These are phyloP conservation scores for Larimichthys polyactis DNA, from an alignment of 2,113 vertebrate genomes.

Conservation along the genomic window DNA sequence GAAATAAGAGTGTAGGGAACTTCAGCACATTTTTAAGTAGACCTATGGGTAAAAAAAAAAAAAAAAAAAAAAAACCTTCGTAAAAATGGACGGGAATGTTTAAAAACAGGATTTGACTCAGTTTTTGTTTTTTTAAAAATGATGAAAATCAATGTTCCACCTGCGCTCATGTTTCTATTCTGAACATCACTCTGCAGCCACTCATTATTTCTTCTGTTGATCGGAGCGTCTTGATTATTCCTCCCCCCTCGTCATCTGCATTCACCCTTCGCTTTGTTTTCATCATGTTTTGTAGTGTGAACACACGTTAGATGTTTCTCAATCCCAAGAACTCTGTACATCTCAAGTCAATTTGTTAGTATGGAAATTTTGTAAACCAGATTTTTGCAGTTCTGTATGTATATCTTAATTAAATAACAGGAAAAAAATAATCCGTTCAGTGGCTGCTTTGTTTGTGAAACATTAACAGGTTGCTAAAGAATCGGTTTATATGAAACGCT, in stretches of 20 bases:
- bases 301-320: slow-evolving; percentile 43
- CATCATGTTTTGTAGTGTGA: slow-evolving; percentile 52
- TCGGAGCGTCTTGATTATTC: slow-evolving; percentile 35
- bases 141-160: slow-evolving; percentile 21
- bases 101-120: slow-evolving; percentile 33
- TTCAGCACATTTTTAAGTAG: slow-evolving; percentile 41
- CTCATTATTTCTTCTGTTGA: slow-evolving; percentile 31
- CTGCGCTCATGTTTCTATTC: slow-evolving; percentile 40
- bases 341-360: slow-evolving; percentile 78
- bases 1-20: slow-evolving; percentile 23
- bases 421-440: slow-evolving; percentile 20
- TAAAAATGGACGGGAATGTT: slow-evolving; percentile 19
- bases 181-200: slow-evolving; percentile 31
- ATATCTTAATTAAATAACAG: slow-evolving; percentile 82
- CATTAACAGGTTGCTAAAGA: too few species aligned
- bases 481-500: background rate
- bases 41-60: background rate
- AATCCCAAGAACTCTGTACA: slow-evolving; percentile 66
- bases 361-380: slow-evolving; percentile 85
- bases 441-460: slow-evolving; percentile 6
- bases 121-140: slow-evolving; percentile 23
- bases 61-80: background rate
- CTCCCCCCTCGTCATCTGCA: slow-evolving; percentile 5
- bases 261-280: slow-evolving; percentile 33
- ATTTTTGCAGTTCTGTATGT: slow-evolving; percentile 86